These are phyloP conservation scores for Sesamia nonagrioides DNA, from an alignment of 1,140 invertebrate genomes.

Conservation along the genomic window DNA sequence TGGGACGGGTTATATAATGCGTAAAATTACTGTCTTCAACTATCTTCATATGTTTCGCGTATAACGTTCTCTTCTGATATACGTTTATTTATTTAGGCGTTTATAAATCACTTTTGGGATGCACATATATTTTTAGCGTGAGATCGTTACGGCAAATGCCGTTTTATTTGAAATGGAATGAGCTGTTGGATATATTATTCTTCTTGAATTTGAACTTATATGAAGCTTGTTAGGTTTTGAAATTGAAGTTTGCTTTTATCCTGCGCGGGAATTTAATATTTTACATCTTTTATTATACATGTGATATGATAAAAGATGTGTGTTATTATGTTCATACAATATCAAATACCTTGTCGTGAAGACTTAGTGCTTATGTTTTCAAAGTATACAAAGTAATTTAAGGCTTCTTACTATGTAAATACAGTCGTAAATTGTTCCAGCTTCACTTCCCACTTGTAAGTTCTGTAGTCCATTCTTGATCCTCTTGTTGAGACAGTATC, in stretches of 20 bases:
- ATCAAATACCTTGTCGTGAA: neutral
- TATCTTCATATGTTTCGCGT: slow-evolving; percentile 71
- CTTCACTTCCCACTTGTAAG: slow-evolving; percentile 23
- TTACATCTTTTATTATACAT: too few species aligned
- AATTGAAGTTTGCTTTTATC: neutral
- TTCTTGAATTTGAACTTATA: neutral
- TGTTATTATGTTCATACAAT: neutral
- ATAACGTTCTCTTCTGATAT: slow-evolving; percentile 44
- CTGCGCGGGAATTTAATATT: neutral
- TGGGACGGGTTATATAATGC: slow-evolving; percentile 82
- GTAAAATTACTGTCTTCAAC: slow-evolving; percentile 81
- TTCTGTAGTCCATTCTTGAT: slow-evolving; percentile 29
- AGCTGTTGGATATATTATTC: slow-evolving; percentile 2
- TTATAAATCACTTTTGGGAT: slow-evolving; percentile 45
- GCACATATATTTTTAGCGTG: slow-evolving; percentile 39
- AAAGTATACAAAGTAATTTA: slow-evolving; percentile 22
- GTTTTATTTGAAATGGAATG: slow-evolving; percentile 23
- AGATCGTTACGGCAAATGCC: slow-evolving; percentile 21
- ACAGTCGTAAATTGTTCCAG: slow-evolving; percentile 15
- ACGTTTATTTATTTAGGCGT: slow-evolving; percentile 50
- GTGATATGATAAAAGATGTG: too few species aligned
- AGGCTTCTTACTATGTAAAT: slow-evolving; percentile 17
- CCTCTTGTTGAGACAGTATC: slow-evolving; percentile 39
- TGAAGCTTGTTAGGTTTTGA: neutral
- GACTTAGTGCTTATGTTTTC: neutral